Conservation (phyloP, 2,888 invertebrate species). For the Helobdella robusta region DNA sequence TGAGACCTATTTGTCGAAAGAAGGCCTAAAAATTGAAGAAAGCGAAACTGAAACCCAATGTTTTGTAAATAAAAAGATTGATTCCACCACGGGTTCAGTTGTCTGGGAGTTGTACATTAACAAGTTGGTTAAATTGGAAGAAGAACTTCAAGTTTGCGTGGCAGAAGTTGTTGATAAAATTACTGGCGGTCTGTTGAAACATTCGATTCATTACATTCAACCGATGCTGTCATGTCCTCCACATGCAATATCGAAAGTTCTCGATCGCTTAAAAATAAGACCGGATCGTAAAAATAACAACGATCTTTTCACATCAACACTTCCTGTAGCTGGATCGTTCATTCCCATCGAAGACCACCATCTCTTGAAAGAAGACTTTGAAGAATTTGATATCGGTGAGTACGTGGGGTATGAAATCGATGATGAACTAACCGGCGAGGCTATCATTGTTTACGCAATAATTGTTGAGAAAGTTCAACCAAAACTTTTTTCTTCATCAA, state of each 20-base stretch:
- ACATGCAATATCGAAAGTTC: conserved; percentile 34
- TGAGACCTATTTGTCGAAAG: conserved; percentile 33
- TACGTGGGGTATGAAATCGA: conserved; percentile 37
- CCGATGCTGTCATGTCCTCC: conserved; percentile 36
- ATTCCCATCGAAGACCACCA: conserved; percentile 37
- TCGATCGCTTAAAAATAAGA: conserved; percentile 36
- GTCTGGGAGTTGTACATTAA: conserved; percentile 35
- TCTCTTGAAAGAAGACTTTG: conserved; percentile 36
- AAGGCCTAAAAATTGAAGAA: conserved; percentile 28
- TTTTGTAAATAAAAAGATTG: conserved; percentile 33
- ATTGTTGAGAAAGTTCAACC: conserved; percentile 31
- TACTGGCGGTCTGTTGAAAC: conserved; percentile 33
- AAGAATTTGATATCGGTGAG: conserved; percentile 34
- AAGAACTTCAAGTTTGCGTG: conserved; percentile 33
- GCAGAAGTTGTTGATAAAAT: conserved; percentile 29
- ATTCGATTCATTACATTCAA: conserved; percentile 37
- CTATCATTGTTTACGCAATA: conserved; percentile 36
- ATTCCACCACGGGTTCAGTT: not conserved
- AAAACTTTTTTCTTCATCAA: too few relatives aligned
- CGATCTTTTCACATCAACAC: conserved; percentile 26
- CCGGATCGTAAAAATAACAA: conserved; percentile 34
- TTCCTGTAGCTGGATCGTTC: conserved; percentile 36
- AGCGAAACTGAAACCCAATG: conserved; percentile 36
- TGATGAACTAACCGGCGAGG: conserved; percentile 32
- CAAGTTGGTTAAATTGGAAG: conserved; percentile 30